Evolutionary conservation across 2,797 vertebrate genomes (phyloP), one percentile per base, ranked within the genome.

Genomic region (Delichon dasypus): DNA sequence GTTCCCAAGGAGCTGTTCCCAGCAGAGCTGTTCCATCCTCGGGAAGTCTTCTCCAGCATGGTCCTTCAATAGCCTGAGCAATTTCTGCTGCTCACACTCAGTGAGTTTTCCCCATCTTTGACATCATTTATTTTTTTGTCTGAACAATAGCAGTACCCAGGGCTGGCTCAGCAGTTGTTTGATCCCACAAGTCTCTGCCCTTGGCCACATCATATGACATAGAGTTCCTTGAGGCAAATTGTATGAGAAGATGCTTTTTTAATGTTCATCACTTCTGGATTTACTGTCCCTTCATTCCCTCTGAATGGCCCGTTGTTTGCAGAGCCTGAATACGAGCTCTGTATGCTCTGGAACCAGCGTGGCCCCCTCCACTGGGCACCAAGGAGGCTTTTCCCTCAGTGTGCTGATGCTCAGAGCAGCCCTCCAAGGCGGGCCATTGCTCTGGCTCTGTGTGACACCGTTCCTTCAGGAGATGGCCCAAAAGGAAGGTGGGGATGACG

Each of bases 221-320:
- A 0, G 51, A 29, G 29, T 48, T 92, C 77, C 90, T 75, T 2
- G 8, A 80, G 95, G 94, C 84, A 5, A 85, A 66, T 3, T 85
- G 84, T 85, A 84, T 95, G 51, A 95, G 90, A 85, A 94, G 74
- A 90, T 70, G 74, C 50, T 23, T 34, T 80, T 60, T 65, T 34
- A 6, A 20, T 47, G 36, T 84, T 53, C 51, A 62, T 54, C 67
- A 22, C 42, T 88, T 85, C 57, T 88, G 87, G 47, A 89, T 95
- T 77, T 72, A 36, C 87, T 94, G 85, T 92, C 72, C 83, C 87
- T 65, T 82, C 53, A 27, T 66, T 65, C 45, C 66, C 61, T 60
- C 42, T 93, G 91, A 96, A 95, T 91, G 85, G 68, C 68, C 68
- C 0, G 42, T 94, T 96, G 93, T 96, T 60, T 7, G 5, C 51